Evolutionary conservation across 2,888 invertebrate species (phyloP), one percentile per base, ranked within the genome.

Genomic region (Clitarchus hookeri): DNA sequence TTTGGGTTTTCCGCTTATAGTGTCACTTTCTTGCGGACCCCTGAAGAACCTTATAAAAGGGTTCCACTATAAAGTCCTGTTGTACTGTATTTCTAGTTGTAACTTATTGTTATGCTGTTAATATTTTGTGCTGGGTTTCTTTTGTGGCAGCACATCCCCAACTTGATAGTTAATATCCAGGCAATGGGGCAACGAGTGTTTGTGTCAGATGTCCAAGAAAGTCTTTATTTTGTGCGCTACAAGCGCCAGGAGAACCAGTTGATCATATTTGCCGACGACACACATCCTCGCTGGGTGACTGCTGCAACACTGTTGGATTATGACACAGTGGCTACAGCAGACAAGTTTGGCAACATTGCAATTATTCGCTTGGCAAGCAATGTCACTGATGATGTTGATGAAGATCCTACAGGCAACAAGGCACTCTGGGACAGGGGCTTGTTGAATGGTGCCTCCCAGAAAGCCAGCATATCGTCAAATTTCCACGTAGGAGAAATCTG

Each of bases 331-430:
- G 99, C 98, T 0, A 96, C 97, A 87, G 97, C 98, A 12, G 99
- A 99, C 91, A 99, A 99, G 92, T 99, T 99, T 93, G 99, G 99
- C 54, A 99, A 98, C 91, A 94, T 99, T 88, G 95, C 97, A 86
- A 95, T 99, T 94, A 91, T 94, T 90, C 94, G 98, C 83, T 91
- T 99, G 86, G 98, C 99, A 0, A 95, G 96, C 85, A 97, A 97
- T 87, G 96, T 98, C 1, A 97, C 96, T 44, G 99, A 99, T 92
- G 99, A 99, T 91, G 98, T 99, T 0, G 99, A 99, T 91, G 99
- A 99, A 92, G 99, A 99, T 92, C 99, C 99, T 0, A 99, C 99
- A 0, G 99, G 99, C 83, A 98, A 98, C 90, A 98, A 99, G 83
- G 93, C 94, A 26, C 90, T 94, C n/a, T 94, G 94, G 94, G 94